Conservation (phyloP, 2,888 invertebrate species). For the Nomada fucata region DNA sequence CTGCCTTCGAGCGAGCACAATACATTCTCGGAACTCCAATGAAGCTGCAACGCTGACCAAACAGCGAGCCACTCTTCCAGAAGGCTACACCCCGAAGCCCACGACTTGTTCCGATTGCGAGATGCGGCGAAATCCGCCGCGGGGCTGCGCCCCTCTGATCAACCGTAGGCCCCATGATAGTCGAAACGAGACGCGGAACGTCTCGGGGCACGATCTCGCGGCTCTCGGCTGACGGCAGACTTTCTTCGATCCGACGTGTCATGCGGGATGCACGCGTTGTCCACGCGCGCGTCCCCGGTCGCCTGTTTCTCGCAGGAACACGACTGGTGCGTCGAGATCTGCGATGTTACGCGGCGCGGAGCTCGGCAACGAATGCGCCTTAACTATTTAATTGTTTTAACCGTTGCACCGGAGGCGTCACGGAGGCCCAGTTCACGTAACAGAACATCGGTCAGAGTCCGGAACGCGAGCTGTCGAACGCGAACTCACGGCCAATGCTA, state of each 20-base stretch:
- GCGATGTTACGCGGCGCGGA: constrained; percentile 27
- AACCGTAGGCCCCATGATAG: background rate
- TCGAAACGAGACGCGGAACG: background rate
- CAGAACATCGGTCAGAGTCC: constrained; percentile 31
- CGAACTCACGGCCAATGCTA: constrained; percentile 14
- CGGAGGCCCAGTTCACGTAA: constrained; percentile 13
- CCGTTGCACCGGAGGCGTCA: constrained; percentile 32
- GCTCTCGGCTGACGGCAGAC: no score
- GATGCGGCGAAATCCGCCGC: background rate
- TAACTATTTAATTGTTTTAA: constrained; percentile 54
- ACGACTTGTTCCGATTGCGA: background rate
- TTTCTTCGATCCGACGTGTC: background rate
- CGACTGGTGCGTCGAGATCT: constrained; percentile 11
- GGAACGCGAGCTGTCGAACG: constrained; percentile 1
- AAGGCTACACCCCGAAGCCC: background rate
- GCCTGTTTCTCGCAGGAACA: constrained; percentile 2
- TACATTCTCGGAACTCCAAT: constrained; percentile 22
- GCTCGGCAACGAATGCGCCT: constrained; percentile 47
- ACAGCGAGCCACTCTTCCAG: background rate
- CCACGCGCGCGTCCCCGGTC: background rate
- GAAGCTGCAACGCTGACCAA: constrained; percentile 16
- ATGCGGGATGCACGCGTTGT: background rate
- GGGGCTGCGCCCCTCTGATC: no score
- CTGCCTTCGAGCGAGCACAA: constrained; percentile 9
- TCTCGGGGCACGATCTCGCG: no score